Base-by-base conservation (phyloP, 2,888 invertebrate genomes). In the Choristoneura rosaceana region DNA sequence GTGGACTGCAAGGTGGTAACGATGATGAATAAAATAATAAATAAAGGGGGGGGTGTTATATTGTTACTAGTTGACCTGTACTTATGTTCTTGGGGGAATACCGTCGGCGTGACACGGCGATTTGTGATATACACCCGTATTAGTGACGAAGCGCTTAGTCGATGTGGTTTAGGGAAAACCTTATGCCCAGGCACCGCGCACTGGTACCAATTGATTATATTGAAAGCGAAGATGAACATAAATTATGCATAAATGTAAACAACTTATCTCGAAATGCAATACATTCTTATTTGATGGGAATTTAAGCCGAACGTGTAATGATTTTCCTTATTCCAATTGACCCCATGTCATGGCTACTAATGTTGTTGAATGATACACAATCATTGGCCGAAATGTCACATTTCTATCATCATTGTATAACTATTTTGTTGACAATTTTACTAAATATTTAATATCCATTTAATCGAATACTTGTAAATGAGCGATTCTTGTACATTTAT, bases 151-250 rank as follows among this genome's bases (percentile, higher is more conserved):
- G 25, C 55, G 25, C 4, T 55, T 4, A 25, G 17, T 52, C 25
- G 5, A 55, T 4, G 55, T 12, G 25, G 55, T n/a, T 55, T 55
- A 12, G 55, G 55, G 25, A 55, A 55, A 55, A 55, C 55, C 52
- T 25, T 55, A 25, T 1, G 8, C 55, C 25, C 17, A 12, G 25
- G 25, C 25, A 50, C 25, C 17, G 4, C 12, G 25, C 25, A 50
- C 15, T 15, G 15, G 50, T 55, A 55, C 1, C 10, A 55, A 25
- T 55, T 12, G 9, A 25, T 55, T 25, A 55, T 25, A 55, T 25
- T 25, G 25, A 25, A 50, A 55, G 25, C 5, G 25, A 55, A 12
- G 55, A 55, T 55, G 25, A 25, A 55, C 17, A 55, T 55, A 10
- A 55, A 55, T 55, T 55, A 55, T 17, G 55, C 25, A 55, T 25